These are phyloP conservation scores for Passer montanus DNA, from an alignment of 2,113 vertebrate genomes.

Conservation along the genomic window DNA sequence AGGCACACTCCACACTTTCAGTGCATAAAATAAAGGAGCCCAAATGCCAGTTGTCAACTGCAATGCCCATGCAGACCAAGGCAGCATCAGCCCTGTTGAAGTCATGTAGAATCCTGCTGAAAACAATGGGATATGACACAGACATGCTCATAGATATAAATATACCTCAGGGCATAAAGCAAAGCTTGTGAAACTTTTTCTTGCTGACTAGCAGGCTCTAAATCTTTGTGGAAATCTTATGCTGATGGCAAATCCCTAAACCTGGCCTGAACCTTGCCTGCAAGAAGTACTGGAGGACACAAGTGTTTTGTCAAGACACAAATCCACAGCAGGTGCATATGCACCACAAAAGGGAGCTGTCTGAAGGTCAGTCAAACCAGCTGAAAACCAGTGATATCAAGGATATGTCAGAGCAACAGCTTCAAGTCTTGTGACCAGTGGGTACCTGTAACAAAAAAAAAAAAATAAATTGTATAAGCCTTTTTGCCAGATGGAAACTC, in stretches of 20 bases:
- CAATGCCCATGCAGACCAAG: not conserved
- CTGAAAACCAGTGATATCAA: not conserved
- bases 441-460: not conserved
- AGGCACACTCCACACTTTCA: not conserved
- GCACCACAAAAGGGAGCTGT: not conserved
- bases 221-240: not conserved
- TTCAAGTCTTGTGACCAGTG: not conserved
- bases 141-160: not conserved
- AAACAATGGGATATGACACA: not conserved
- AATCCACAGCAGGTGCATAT: not conserved
- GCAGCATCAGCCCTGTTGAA: not conserved
- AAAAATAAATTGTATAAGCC: not conserved
- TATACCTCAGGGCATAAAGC: not conserved
- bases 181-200: not conserved
- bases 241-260: not conserved
- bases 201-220: not conserved
- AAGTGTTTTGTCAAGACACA: not conserved
- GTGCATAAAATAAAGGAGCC: not conserved
- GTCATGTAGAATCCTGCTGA: not conserved
- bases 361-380: not conserved
- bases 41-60: not conserved
- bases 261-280: not conserved
- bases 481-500: not conserved
- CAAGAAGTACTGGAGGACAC: not conserved
- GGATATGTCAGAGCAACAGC: not conserved